A percentile compares a stretch with the other conserved stretches of the same genome.
Conservation (phyloP, 2,888 invertebrate genomes). For the Encarsia formosa region DNA sequence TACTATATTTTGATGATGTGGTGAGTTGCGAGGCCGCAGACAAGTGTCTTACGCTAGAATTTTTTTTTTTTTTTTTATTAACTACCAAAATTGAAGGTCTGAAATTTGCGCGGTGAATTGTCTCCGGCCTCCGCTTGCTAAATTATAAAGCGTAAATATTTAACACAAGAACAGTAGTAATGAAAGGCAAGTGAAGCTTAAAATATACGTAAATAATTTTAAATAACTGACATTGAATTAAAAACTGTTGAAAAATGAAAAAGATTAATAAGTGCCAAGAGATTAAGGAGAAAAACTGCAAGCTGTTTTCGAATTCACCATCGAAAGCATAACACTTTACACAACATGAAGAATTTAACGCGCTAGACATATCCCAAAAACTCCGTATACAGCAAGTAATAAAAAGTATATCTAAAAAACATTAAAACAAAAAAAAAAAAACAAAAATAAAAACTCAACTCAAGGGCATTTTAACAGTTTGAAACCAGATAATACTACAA, state of each 20-base stretch:
- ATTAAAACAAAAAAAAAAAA: no score
- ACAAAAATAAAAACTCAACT: no score
- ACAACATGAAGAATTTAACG: constrained; percentile 6
- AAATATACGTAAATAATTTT: constrained; percentile 22
- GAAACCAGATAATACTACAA: constrained; percentile 20
- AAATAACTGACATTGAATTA: constrained; percentile 18
- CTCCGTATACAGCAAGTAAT: constrained; percentile 10
- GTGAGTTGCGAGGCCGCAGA: constrained; percentile 34
- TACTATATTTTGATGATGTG: constrained; percentile 49
- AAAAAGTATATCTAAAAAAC: neutral
- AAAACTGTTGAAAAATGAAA: constrained; percentile 30
- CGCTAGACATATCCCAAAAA: constrained; percentile 17
- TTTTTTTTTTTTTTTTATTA: constrained; percentile 46
- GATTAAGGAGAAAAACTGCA: constrained; percentile 26
- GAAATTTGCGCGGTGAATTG: constrained; percentile 24
- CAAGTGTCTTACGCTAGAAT: constrained; percentile 22
- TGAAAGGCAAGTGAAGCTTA: constrained; percentile 28
- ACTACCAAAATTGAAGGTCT: constrained; percentile 29
- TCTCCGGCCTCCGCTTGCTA: constrained; percentile 24
- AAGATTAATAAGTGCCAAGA: constrained; percentile 45
- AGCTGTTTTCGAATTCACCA: constrained; percentile 12
- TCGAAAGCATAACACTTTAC: constrained; percentile 7
- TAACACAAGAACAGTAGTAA: constrained; percentile 25
- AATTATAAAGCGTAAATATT: constrained; percentile 49
- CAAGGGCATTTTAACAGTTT: constrained; percentile 20